These are phyloP conservation scores for Paramisgurnus dabryanus DNA, from an alignment of 2,113 vertebrate species.

Conservation along the genomic window DNA sequence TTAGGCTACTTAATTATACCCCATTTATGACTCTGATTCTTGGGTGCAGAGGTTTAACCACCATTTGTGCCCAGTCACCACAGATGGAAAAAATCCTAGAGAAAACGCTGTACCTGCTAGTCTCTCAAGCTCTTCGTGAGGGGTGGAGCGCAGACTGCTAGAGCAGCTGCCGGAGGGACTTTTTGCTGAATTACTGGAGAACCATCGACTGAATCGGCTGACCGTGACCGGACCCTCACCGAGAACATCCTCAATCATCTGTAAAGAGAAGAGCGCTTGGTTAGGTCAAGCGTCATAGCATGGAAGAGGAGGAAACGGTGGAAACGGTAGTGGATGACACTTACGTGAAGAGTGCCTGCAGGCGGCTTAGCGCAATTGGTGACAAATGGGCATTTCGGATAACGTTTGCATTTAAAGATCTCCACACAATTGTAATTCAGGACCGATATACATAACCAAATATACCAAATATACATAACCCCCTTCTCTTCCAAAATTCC, in stretches of 20 bases:
- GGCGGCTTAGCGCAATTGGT: slow-evolving; percentile 42
- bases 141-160: slow-evolving; percentile 94
- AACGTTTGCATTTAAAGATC: neutral
- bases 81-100: too few species aligned
- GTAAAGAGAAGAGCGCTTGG: slow-evolving; percentile 47
- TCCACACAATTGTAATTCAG: neutral
- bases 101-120: slow-evolving; percentile 81
- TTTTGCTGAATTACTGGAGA: slow-evolving; percentile 79
- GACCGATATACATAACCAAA: too few species aligned
- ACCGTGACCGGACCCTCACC: slow-evolving; percentile 89
- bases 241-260: slow-evolving; percentile 98
- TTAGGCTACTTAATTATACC: too few species aligned
- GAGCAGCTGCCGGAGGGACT: slow-evolving; percentile 92
- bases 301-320: slow-evolving; percentile 14
- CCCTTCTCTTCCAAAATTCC: neutral
- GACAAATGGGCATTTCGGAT: slow-evolving; percentile 38
- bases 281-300: neutral
- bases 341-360: slow-evolving; percentile 62
- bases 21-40: too few species aligned
- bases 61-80: too few species aligned
- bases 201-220: slow-evolving; percentile 96
- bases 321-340: slow-evolving; percentile 52
- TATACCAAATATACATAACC: neutral
- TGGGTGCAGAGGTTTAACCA: too few species aligned
- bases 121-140: slow-evolving; percentile 94